phyloP scores from a whole-genome alignment of 2,113 vertebrate species.

The Scytalopus superciliaris region DNA sequence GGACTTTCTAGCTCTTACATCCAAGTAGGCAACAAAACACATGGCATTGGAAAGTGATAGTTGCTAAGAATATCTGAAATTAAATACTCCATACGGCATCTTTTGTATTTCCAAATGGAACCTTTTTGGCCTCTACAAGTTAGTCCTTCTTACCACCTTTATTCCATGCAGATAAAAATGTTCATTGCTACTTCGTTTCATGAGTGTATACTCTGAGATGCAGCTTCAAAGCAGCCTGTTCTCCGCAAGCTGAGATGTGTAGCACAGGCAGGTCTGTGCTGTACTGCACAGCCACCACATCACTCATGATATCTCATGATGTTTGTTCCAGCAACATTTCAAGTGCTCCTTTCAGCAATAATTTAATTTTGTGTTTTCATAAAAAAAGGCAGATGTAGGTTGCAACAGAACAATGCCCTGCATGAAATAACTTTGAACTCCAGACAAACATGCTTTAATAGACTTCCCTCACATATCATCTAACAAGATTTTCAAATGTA shows the following conservation, averaged over 20 bases:
- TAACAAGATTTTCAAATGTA: background rate
- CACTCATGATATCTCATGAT: background rate
- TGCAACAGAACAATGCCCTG: background rate
- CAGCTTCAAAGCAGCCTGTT: background rate
- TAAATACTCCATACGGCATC: background rate
- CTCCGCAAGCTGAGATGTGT: background rate
- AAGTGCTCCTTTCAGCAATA: background rate
- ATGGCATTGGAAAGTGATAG: background rate
- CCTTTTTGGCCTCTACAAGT: background rate
- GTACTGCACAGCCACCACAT: background rate
- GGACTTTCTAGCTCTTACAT: background rate
- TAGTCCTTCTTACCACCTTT: background rate
- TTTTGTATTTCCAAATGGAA: background rate
- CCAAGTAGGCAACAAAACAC: background rate
- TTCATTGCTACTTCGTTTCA: background rate
- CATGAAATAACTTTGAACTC: background rate
- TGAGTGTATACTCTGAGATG: rapidly evolving
- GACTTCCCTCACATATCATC: background rate
- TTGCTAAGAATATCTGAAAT: background rate
- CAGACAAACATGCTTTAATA: background rate
- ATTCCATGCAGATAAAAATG: background rate
- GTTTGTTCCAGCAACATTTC: background rate
- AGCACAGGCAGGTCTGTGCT: background rate
- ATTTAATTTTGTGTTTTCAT: constrained; percentile 5
- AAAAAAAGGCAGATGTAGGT: background rate